Evolutionary conservation across 2,888 invertebrate genomes (phyloP).

Genomic region (Lacanobia wlatinum): DNA sequence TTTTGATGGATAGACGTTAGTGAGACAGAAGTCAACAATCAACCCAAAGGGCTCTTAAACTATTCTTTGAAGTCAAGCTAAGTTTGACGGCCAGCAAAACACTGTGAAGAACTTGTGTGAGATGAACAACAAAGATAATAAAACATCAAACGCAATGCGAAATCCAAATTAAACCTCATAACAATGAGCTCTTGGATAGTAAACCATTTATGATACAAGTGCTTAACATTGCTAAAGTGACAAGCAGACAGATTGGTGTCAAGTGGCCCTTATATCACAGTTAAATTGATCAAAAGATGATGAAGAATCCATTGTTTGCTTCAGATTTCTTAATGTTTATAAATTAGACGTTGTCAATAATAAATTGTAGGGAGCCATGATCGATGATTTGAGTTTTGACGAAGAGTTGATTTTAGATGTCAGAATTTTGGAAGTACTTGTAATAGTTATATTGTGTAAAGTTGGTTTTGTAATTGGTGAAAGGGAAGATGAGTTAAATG

Average conservation of each 20-base stretch:
- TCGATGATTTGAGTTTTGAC: conserved; percentile 28
- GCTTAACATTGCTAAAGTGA: conserved; percentile 36
- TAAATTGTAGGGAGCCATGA: conserved; percentile 35
- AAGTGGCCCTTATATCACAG: conserved; percentile 53
- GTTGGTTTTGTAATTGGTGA: conserved; percentile 50
- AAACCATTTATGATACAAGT: conserved; percentile 40
- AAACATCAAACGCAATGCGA: not conserved
- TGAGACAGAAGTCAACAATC: conserved; percentile 5
- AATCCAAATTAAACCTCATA: conserved; percentile 8
- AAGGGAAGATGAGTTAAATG: conserved; percentile 37
- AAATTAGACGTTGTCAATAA: conserved; percentile 48
- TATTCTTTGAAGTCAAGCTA: not conserved
- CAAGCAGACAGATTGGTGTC: conserved; percentile 58
- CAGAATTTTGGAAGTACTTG: conserved; percentile 37
- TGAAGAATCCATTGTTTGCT: conserved; percentile 57
- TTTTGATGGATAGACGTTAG: not conserved
- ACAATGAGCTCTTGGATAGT: conserved; percentile 42
- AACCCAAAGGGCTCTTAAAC: not conserved
- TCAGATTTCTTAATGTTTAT: conserved; percentile 52
- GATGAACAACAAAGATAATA: conserved; percentile 8
- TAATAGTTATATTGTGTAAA: conserved; percentile 42
- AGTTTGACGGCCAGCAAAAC: conserved; percentile 4
- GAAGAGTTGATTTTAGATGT: conserved; percentile 27
- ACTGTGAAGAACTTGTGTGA: conserved; percentile 6
- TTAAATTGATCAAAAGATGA: conserved; percentile 34